Evolutionary conservation across 2,113 vertebrate genomes (phyloP).

Genomic region (Poeciliopsis turrubarensis): DNA sequence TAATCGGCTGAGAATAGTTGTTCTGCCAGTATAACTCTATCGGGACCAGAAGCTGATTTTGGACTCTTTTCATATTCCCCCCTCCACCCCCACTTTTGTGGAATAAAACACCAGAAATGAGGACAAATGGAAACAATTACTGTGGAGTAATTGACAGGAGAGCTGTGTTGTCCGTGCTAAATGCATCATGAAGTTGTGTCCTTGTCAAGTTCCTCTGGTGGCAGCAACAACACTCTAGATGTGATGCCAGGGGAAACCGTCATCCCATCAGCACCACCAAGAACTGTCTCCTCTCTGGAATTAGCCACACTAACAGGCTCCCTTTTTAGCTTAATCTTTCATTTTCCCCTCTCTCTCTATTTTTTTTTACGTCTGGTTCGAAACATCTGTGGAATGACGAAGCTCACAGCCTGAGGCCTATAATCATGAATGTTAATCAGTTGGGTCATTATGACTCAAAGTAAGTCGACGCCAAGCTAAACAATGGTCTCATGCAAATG

Average conservation of each 20-base stretch:
- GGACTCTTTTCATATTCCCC: not conserved
- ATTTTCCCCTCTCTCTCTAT: no score
- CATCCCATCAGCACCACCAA: not conserved
- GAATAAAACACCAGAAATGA: not conserved
- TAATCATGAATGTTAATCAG: not conserved
- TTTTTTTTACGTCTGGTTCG: not conserved
- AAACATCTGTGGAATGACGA: not conserved
- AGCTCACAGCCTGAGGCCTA: not conserved
- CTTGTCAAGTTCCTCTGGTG: not conserved
- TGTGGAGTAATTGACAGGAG: not conserved
- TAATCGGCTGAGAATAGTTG: not conserved
- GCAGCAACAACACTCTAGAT: not conserved
- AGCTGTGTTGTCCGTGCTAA: not conserved
- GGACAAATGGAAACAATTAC: not conserved
- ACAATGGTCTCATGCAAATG: not conserved
- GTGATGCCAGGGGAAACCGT: not conserved
- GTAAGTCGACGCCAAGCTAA: not conserved
- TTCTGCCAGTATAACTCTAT: not conserved
- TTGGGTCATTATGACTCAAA: not conserved
- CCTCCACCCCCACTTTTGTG: not conserved
- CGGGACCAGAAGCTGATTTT: not conserved
- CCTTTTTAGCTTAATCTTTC: not conserved
- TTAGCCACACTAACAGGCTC: not conserved
- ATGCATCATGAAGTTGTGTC: not conserved
- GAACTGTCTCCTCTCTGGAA: not conserved